These are phyloP conservation scores for Eurois occulta DNA, from an alignment of 2,888 invertebrate species.

Conservation along the genomic window DNA sequence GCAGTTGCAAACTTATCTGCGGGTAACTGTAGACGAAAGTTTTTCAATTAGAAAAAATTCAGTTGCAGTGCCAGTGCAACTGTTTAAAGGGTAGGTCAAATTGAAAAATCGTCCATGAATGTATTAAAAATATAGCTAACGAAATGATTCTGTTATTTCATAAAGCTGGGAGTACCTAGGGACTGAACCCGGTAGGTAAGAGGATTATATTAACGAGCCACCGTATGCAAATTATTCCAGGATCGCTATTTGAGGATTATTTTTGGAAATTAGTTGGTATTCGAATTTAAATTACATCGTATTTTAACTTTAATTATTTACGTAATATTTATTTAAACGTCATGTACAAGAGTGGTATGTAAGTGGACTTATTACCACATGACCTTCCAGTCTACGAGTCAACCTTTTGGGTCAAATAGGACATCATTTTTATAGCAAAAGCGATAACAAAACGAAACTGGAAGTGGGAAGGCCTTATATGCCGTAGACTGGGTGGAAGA, in stretches of 20 bases:
- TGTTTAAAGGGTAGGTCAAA: not conserved
- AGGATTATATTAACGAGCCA: constrained; percentile 35
- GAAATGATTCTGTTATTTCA: constrained; percentile 9
- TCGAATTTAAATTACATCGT: constrained; percentile 17
- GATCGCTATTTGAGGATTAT: constrained; percentile 15
- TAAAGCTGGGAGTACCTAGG: not conserved
- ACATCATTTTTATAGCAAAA: not conserved
- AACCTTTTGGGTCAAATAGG: not conserved
- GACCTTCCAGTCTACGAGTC: not conserved
- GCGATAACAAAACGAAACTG: not conserved
- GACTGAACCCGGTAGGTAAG: constrained; percentile 2
- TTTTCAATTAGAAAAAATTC: not conserved
- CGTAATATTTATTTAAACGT: not conserved
- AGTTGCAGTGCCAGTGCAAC: not conserved
- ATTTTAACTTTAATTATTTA: not conserved
- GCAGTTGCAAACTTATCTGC: constrained; percentile 12
- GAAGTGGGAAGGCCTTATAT: not conserved
- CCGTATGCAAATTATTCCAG: constrained; percentile 31
- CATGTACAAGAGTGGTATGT: not conserved
- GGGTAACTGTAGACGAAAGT: not conserved
- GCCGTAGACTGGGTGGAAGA: not conserved
- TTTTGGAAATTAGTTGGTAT: constrained; percentile 6
- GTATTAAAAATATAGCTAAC: not conserved
- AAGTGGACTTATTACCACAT: not conserved
- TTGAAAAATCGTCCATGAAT: not conserved